Conservation (phyloP, 2,888 invertebrate species). For the Plagodis dolabraria region DNA sequence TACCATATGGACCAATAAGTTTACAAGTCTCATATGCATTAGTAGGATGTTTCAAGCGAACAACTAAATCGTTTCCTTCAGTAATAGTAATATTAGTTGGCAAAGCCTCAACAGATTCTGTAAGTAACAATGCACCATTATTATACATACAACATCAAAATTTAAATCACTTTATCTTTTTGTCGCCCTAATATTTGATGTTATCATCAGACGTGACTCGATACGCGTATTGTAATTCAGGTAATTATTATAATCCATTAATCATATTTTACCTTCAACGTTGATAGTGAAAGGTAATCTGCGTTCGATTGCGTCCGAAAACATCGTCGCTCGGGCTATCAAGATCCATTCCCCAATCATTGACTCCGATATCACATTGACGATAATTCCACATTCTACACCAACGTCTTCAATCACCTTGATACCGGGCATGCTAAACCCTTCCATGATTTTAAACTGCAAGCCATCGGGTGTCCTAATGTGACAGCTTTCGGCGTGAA, state of each 20-base stretch:
- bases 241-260: slow-evolving; percentile 42
- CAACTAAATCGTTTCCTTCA: slow-evolving; percentile 57
- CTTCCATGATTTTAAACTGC: slow-evolving; percentile 50
- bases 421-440: slow-evolving; percentile 49
- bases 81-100: slow-evolving; percentile 47
- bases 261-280: slow-evolving; percentile 63
- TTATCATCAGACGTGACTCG: slow-evolving; percentile 68
- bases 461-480: slow-evolving; percentile 55
- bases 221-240: slow-evolving; percentile 49
- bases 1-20: slow-evolving; percentile 50
- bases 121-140: slow-evolving; percentile 37
- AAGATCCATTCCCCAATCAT: slow-evolving; percentile 65
- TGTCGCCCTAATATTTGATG: slow-evolving; percentile 44
- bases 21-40: slow-evolving; percentile 54
- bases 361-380: slow-evolving; percentile 50
- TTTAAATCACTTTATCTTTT: slow-evolving; percentile 31
- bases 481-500: slow-evolving; percentile 54
- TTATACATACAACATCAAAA: slow-evolving; percentile 27
- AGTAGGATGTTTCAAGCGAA: slow-evolving; percentile 54
- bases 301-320: slow-evolving; percentile 51
- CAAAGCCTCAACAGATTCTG: slow-evolving; percentile 57
- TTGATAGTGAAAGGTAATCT: slow-evolving; percentile 59
- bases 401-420: slow-evolving; percentile 41
- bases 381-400: slow-evolving; percentile 54
- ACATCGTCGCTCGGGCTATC: slow-evolving; percentile 51